Evolutionary conservation across 2,888 invertebrate species (phyloP).

Genomic region (Masnerella sp.): DNA sequence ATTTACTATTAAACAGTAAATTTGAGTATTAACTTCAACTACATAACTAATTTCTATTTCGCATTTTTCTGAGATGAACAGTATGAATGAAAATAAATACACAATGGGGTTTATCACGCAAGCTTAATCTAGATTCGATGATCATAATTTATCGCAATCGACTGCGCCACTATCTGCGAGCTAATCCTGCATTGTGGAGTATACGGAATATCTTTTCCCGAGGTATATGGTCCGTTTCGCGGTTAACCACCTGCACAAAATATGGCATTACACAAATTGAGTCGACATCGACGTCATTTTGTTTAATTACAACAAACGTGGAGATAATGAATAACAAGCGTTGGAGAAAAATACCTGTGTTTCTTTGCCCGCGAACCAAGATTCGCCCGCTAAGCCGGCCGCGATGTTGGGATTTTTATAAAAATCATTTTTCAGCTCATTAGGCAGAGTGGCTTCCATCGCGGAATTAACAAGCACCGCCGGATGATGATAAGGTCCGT

Average conservation of each 20-base stretch:
- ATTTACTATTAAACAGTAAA: no score
- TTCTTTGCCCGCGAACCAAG: constrained; percentile 88
- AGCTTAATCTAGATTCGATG: constrained; percentile 19
- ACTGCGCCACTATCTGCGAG: constrained; percentile 42
- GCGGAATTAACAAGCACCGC: constrained; percentile 86
- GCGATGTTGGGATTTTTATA: constrained; percentile 88
- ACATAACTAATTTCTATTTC: no score
- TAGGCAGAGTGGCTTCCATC: constrained; percentile 85
- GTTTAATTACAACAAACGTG: background rate
- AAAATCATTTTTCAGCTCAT: constrained; percentile 84
- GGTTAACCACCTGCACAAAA: constrained; percentile 81
- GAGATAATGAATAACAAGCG: no score
- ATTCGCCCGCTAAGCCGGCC: constrained; percentile 86
- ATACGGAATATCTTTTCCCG: constrained; percentile 86
- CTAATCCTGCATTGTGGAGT: constrained; percentile 85
- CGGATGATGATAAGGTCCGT: constrained; percentile 80
- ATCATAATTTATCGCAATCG: background rate
- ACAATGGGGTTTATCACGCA: background rate
- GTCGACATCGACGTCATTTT: no score
- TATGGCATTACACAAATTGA: background rate
- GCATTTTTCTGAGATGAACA: no score
- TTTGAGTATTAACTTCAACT: no score
- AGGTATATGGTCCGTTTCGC: constrained; percentile 90
- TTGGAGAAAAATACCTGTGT: constrained; percentile 83
- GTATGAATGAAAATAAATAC: constrained; percentile 46